Percentiles rank a stretch among this genome's conserved stretches.
Conservation (phyloP, 2,888 invertebrate genomes). For the Ctenicera cuprea region DNA sequence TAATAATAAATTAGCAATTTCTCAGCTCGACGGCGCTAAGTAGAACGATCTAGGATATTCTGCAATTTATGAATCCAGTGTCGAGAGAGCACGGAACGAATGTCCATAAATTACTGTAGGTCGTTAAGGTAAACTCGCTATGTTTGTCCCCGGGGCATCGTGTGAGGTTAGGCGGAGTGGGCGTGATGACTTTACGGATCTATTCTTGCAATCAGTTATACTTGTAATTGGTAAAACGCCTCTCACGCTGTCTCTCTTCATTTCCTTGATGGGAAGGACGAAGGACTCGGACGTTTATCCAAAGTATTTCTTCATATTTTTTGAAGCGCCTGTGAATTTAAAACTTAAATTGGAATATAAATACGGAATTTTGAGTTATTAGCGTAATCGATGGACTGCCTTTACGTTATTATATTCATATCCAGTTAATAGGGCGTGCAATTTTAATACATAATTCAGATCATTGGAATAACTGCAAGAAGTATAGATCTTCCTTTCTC, state of each 20-base stretch:
- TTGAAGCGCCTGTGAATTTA: conserved; percentile 21
- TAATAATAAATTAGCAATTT: conserved; percentile 31
- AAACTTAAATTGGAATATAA: conserved; percentile 24
- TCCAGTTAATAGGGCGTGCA: conserved; percentile 21
- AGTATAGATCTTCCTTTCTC: no score
- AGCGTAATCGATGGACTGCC: conserved; percentile 3
- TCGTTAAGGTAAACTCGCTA: conserved; percentile 56
- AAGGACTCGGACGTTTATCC: conserved; percentile 38
- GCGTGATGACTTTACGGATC: conserved; percentile 63
- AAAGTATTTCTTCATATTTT: conserved; percentile 14
- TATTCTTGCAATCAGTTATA: conserved; percentile 60
- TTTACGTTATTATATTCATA: conserved; percentile 14
- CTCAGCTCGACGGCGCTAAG: conserved; percentile 36
- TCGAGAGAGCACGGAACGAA: conserved; percentile 47
- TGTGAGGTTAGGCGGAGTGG: conserved; percentile 61
- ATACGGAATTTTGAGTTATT: conserved; percentile 19
- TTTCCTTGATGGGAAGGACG: conserved; percentile 23
- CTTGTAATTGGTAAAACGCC: conserved; percentile 53
- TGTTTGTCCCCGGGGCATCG: conserved; percentile 59
- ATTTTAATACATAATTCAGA: conserved; percentile 16
- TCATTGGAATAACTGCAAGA: background rate
- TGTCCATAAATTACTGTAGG: conserved; percentile 58
- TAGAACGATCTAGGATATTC: conserved; percentile 49
- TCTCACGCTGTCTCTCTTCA: conserved; percentile 53
- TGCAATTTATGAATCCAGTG: conserved; percentile 50